Conservation (phyloP, 37 sponge, comb jelly and placozoan species). For the Crambe crambe region DNA sequence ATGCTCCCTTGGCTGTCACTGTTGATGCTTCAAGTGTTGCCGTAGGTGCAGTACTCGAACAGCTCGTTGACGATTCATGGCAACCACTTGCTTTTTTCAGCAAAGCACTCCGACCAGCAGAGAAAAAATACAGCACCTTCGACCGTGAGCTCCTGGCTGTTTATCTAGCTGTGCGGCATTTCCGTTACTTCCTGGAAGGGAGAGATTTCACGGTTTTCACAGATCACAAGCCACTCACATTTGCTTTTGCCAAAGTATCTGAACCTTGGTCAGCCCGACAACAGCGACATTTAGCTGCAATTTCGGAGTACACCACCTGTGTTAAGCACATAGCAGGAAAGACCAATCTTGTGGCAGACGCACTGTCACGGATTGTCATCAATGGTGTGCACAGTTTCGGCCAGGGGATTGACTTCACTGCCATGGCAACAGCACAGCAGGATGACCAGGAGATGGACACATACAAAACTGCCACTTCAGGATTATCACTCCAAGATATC, state of each 20-base stretch:
- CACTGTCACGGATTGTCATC: not conserved
- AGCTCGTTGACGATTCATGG: not conserved
- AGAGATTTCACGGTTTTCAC: not conserved
- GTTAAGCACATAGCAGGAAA: too few species aligned
- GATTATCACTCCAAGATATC: not conserved
- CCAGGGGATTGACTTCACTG: not conserved
- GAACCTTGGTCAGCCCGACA: not conserved
- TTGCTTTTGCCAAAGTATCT: not conserved
- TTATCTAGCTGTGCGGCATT: not conserved
- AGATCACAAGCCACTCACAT: not conserved
- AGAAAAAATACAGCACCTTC: not conserved
- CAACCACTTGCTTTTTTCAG: constrained; percentile 18
- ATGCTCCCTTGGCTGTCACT: not conserved
- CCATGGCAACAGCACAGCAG: not conserved
- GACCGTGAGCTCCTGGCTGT: too few species aligned
- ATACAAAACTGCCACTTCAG: not conserved
- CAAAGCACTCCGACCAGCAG: not conserved
- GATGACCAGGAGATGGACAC: not conserved
- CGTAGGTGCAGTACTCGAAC: not conserved
- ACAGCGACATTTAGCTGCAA: too few species aligned
- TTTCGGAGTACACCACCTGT: too few species aligned
- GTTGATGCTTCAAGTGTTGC: not conserved
- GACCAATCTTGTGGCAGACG: not conserved
- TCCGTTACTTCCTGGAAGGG: too few species aligned
- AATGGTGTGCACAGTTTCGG: not conserved